These are phyloP conservation scores for Eudorcas thomsonii DNA, from an alignment of 2,113 vertebrate genomes.

Conservation along the genomic window DNA sequence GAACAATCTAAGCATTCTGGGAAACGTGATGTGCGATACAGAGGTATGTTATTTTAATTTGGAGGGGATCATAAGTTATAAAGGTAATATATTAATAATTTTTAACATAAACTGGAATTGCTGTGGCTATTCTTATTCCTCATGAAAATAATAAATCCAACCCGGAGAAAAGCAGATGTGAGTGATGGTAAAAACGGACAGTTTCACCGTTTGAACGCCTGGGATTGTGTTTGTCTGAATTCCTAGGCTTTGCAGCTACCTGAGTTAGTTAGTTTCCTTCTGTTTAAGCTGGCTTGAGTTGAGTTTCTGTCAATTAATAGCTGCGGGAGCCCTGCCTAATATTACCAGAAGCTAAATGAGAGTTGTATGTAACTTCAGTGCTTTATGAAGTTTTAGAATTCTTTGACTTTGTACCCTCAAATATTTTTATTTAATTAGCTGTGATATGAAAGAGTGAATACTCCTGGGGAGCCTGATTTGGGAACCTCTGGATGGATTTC, in stretches of 20 bases:
- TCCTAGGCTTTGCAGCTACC: not conserved
- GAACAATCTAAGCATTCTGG: not conserved
- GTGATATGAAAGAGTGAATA: not conserved
- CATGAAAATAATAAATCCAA: not conserved
- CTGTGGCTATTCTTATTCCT: not conserved
- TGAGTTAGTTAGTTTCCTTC: not conserved
- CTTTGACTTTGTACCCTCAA: not conserved
- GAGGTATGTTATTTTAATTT: not conserved
- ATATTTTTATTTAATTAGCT: conserved; percentile 42
- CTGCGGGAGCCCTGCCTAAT: not conserved
- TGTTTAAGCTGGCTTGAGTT: not conserved
- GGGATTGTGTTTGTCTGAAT: not conserved
- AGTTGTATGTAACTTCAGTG: not conserved
- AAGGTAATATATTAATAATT: not conserved
- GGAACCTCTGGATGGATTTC: conserved; percentile 25
- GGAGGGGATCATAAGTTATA: not conserved
- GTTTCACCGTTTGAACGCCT: not conserved
- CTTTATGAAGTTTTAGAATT: not conserved
- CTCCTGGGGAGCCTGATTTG: not conserved
- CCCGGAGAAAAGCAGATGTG: not conserved
- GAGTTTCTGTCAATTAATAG: not conserved
- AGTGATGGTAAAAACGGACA: not conserved
- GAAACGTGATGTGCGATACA: not conserved
- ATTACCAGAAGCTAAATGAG: not conserved
- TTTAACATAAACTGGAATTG: not conserved